Conservation (phyloP, 2,113 vertebrate species). For the Podocnemis expansa region DNA sequence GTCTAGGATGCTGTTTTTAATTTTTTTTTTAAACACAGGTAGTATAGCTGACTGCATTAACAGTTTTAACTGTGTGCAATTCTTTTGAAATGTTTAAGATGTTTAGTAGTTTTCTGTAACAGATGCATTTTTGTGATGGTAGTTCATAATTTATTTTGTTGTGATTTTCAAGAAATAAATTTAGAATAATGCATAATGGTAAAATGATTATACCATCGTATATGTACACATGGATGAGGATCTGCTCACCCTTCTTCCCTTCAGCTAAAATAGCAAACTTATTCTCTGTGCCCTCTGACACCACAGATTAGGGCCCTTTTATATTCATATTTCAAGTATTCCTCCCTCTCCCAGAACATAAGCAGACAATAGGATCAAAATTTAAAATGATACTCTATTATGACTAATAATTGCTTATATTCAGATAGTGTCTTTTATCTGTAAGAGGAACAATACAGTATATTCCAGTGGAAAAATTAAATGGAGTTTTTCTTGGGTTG, state of each 20-base stretch:
- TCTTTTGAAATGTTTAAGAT: background rate
- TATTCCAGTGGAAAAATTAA: background rate
- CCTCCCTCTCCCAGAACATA: background rate
- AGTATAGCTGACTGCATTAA: accelerated
- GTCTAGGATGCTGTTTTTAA: background rate
- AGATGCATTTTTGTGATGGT: background rate
- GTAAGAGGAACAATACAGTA: background rate
- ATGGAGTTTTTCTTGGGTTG: background rate
- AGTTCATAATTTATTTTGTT: background rate
- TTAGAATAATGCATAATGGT: background rate
- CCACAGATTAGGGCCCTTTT: background rate
- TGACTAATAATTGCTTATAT: background rate
- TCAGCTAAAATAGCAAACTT: background rate
- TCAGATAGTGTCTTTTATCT: background rate
- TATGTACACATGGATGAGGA: background rate
- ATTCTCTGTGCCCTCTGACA: background rate
- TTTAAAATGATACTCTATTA: background rate
- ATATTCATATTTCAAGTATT: background rate
- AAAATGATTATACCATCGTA: background rate
- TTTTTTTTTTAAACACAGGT: background rate
- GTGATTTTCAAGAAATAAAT: background rate
- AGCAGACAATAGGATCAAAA: background rate
- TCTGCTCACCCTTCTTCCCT: background rate
- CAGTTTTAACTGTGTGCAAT: background rate
- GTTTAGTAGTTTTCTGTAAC: background rate